Evolutionary conservation across 2,797 vertebrate genomes (phyloP).

Genomic region (Pantherophis vulpinus): DNA sequence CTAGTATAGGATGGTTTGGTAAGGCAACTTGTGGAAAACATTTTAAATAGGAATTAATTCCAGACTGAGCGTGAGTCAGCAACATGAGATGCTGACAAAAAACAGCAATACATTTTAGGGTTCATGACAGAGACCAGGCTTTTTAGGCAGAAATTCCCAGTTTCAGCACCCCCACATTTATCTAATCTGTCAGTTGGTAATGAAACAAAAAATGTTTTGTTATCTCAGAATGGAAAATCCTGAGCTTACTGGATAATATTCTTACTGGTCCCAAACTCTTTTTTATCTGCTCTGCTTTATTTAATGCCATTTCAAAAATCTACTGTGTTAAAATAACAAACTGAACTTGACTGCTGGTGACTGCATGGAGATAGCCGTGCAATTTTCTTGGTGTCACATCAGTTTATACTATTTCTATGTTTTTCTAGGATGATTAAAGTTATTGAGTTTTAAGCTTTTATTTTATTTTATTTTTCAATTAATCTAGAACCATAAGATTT

Average conservation of each 20-base stretch:
- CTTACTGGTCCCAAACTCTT: not conserved
- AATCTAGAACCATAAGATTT: not conserved
- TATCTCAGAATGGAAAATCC: not conserved
- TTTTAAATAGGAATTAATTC: not conserved
- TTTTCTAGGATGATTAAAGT: not conserved
- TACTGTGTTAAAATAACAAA: not conserved
- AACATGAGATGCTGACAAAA: not conserved
- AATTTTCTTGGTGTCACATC: not conserved
- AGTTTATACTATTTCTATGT: not conserved
- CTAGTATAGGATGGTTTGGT: not conserved
- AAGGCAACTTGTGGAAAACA: not conserved
- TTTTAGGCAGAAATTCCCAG: not conserved
- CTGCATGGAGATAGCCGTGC: not conserved
- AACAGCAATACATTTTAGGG: not conserved
- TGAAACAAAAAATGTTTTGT: not conserved
- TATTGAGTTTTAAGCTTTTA: not conserved
- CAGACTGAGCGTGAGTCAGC: not conserved
- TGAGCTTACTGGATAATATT: not conserved
- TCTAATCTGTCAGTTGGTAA: not conserved
- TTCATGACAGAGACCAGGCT: not conserved
- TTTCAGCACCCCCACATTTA: not conserved
- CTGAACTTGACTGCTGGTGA: not conserved
- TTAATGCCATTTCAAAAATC: not conserved
- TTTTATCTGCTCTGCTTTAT: not conserved
- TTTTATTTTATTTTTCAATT: not conserved